Base-by-base conservation (phyloP, 2,888 invertebrate species). In the Dromius quadrimaculatus region DNA sequence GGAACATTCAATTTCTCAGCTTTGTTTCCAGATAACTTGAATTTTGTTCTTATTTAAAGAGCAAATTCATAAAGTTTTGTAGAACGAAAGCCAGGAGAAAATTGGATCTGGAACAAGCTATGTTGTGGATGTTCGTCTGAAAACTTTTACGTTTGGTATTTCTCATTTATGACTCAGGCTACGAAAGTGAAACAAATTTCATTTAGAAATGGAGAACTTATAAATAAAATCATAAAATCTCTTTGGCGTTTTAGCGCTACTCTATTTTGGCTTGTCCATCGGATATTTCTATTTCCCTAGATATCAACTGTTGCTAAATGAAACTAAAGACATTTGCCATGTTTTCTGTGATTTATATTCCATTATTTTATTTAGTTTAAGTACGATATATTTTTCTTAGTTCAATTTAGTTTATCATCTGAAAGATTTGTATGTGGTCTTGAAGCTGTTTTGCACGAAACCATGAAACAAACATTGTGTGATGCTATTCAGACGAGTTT, bases 171-270 rank as follows among this genome's bases (percentile, higher is more conserved):
- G 50, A 20, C 19, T 19, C 19, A 17, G 47, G 28, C 34, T 64
- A 47, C 64, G 47, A 47, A 32, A 45, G 64, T 64, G 50, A 64
- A 64, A 64, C 34, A 64, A 64, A 64, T 47, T 63, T 63, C 47
- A 63, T 63, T 63, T 22, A 22, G 19, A 47, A 45, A 47, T 64
- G 47, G 47, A 64, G 50, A 19, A 17, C 64, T 17, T 32, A 64
- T 47, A 64, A 64, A 64, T 64, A 64, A 64, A 64, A 50, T 34
- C 47, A 50, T 64, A 64, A 64, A 64, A 47, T 34, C 36, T 47
- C 6, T 64, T 13, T 63, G 32, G 47, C 23, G 47, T 32, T 47
- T 63, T 32, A 34, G 50, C 34, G 64, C 41, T 61, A 38, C 41
- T 61, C 61, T 36, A 41, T 61, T 54, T 54, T 36, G 20, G 61